These are phyloP conservation scores for Melinaea menophilus DNA, from an alignment of 2,888 invertebrate genomes.

Conservation along the genomic window DNA sequence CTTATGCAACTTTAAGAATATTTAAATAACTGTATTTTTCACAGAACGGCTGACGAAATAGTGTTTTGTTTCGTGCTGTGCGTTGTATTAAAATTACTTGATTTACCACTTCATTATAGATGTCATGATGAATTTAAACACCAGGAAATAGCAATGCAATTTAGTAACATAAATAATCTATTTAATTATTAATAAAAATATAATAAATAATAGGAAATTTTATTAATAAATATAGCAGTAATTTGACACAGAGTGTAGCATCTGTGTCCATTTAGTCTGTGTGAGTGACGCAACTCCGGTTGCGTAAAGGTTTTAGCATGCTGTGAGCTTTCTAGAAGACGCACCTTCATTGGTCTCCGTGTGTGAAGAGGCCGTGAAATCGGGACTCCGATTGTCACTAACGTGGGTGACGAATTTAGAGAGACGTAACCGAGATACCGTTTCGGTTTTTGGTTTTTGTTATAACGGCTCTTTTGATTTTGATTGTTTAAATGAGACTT, in stretches of 20 bases:
- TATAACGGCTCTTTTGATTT: conserved; percentile 26
- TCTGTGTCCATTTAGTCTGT: not conserved
- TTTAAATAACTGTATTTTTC: conserved; percentile 19
- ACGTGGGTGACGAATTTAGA: conserved; percentile 53
- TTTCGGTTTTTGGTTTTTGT: conserved; percentile 32
- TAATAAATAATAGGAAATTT: too few species aligned
- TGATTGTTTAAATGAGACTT: conserved; percentile 13
- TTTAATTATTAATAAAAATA: too few species aligned
- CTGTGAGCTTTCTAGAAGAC: conserved; percentile 67
- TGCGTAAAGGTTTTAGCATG: conserved; percentile 73
- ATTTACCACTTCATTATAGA: conserved; percentile 45
- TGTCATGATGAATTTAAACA: conserved; percentile 60
- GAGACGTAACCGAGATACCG: conserved; percentile 63
- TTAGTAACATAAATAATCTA: conserved; percentile 18
- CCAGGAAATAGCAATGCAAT: conserved; percentile 43
- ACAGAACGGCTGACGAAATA: conserved; percentile 27
- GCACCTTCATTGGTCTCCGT: conserved; percentile 53
- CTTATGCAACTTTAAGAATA: conserved; percentile 12
- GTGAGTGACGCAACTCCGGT: conserved; percentile 54
- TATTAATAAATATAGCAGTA: too few species aligned
- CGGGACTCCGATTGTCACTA: conserved; percentile 54
- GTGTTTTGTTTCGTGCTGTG: conserved; percentile 15
- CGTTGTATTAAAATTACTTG: conserved; percentile 27
- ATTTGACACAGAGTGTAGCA: conserved; percentile 8
- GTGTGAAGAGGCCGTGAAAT: conserved; percentile 55